Base-by-base conservation (phyloP, 2,113 vertebrate genomes). In the Tenrec ecaudatus region DNA sequence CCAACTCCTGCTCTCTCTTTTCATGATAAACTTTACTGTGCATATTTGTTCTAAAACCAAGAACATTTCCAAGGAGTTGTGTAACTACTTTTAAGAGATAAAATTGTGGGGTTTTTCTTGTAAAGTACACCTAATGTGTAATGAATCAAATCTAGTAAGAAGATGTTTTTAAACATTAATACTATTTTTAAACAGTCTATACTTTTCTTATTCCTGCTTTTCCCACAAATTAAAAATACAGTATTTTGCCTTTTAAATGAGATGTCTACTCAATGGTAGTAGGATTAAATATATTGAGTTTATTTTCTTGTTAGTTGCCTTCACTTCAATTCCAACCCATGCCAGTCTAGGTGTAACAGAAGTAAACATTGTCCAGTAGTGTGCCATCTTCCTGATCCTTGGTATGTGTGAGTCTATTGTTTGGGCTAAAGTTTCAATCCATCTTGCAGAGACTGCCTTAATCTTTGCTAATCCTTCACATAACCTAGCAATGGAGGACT, bases 31-130 rank as follows among this genome's bases (percentile, higher is more conserved):
- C 79, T 53, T 62, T 88, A 81, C 66, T 86, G 20, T 25, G 16
- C 78, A 23, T 40, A 79, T 88, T 82, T 95, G 19, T 87, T 90
- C 92, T 5, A 66, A 80, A 84, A 57, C 2, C 23, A 90, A 9
- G 4, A 23, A 82, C 9, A 2, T 84, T 80, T 90, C 36, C 27
- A 62, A 29, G 5, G 38, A 60, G 84, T 81, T 86, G 47, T 12
- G 33, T 31, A 76, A 58, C 31, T 0, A 19, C 14, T 8, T 81
- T 58, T 66, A 78, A 93, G 15, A 7, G 20, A 83, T 27, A 93
- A 93, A 89, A 60, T 23, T 40, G 23, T 25, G 1, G 1, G 68
- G 68, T 0, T 81, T 89, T 95, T 57, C n/a, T 89, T 38, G 64
- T 57, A 64, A 89, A 85, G 43, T 47, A 22, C 64, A 62, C 6